phyloP scores from a whole-genome alignment of 1,140 invertebrate genomes.

The Aleiodes sp. region DNA sequence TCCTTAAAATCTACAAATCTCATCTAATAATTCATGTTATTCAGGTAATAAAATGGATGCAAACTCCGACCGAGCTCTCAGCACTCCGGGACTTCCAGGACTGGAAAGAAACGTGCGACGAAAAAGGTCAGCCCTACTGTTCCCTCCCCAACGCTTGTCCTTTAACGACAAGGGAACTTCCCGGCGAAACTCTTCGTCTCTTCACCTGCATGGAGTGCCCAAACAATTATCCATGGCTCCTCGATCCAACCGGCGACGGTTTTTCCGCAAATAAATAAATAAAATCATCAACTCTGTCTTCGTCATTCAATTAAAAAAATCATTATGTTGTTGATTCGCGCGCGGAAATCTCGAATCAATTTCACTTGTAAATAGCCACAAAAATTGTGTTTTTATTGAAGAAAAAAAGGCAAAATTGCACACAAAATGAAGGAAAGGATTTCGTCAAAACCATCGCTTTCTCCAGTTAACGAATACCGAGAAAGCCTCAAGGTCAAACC shows the following conservation, averaged over 20 bases:
- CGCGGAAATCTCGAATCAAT: neutral
- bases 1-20: too few species aligned
- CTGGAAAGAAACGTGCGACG: slow-evolving; percentile 96
- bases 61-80: slow-evolving; percentile 89
- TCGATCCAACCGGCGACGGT: slow-evolving; percentile 94
- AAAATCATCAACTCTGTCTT: too few species aligned
- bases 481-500: neutral
- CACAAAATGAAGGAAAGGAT: neutral
- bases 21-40: slow-evolving; percentile 69
- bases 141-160: slow-evolving; percentile 91
- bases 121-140: slow-evolving; percentile 92
- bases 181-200: slow-evolving; percentile 89
- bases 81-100: slow-evolving; percentile 89
- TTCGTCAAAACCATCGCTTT: neutral
- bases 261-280: slow-evolving; percentile 82
- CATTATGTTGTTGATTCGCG: too few species aligned
- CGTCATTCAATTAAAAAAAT: too few species aligned
- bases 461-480: neutral
- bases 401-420: neutral
- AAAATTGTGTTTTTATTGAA: neutral
- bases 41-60: slow-evolving; percentile 96
- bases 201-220: slow-evolving; percentile 97
- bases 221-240: slow-evolving; percentile 94
- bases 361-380: slow-evolving; percentile 49
- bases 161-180: slow-evolving; percentile 87